Evolutionary conservation across 23 tunicate genomes (phyloP).

Genomic region (Phallusia fumigata): DNA sequence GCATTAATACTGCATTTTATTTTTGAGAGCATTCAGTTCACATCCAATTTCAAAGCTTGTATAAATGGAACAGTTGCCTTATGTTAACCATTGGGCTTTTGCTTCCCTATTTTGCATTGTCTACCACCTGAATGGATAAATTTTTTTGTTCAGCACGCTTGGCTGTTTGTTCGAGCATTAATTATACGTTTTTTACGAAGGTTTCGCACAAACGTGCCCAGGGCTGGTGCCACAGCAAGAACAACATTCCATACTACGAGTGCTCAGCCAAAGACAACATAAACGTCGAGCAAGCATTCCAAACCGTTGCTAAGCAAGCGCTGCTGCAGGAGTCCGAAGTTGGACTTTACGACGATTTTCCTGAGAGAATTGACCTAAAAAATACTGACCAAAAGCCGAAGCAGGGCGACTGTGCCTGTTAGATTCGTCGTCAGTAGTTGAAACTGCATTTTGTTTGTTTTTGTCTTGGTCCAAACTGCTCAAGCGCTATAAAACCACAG

Average conservation of each 20-base stretch:
- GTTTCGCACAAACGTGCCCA: constrained; percentile 80
- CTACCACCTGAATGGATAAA: no score
- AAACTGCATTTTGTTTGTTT: not conserved
- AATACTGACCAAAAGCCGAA: constrained; percentile 55
- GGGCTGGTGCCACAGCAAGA: constrained; percentile 95
- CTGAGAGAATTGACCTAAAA: constrained; percentile 72
- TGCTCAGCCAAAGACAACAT: constrained; percentile 96
- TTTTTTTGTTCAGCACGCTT: no score
- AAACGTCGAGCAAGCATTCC: constrained; percentile 96
- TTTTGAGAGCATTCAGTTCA: no score
- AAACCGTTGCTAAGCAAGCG: constrained; percentile 90
- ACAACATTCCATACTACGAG: constrained; percentile 88
- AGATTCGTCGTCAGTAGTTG: constrained; percentile 5
- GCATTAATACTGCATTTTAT: no score
- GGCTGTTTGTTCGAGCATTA: no score
- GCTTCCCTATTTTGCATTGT: no score
- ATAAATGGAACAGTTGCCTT: no score
- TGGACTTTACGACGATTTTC: constrained; percentile 83
- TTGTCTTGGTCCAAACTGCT: not conserved
- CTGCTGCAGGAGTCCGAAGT: constrained; percentile 90
- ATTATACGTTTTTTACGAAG: not conserved
- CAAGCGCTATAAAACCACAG: no score
- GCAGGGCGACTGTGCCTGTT: constrained; percentile 78
- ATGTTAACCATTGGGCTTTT: no score
- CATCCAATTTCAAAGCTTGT: no score